These are phyloP conservation scores for Physocephala rufipes DNA, from an alignment of 2,888 invertebrate genomes.

Conservation along the genomic window DNA sequence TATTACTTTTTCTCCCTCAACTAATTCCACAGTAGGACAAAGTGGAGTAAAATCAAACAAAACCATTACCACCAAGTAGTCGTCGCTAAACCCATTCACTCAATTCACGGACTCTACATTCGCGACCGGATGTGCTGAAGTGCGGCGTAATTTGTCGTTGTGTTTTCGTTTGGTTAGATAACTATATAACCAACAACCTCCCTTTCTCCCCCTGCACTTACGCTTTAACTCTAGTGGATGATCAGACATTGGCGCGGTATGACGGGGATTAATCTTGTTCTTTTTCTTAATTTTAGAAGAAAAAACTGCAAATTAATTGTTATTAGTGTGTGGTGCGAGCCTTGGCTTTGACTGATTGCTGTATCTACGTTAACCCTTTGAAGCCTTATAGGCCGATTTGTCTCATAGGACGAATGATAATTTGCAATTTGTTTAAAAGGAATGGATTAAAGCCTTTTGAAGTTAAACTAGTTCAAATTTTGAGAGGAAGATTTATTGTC, in stretches of 20 bases:
- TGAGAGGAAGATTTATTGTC: no score
- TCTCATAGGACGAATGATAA: no score
- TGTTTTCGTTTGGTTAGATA: not conserved
- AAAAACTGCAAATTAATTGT: constrained; percentile 16
- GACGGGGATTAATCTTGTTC: no score
- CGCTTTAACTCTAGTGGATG: no score
- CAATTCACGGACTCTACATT: not conserved
- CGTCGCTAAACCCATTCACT: no score
- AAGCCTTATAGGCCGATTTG: constrained; percentile 9
- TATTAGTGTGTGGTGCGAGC: constrained; percentile 1
- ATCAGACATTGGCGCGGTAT: no score
- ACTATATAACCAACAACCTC: no score
- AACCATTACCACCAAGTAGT: no score
- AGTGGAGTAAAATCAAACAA: not conserved
- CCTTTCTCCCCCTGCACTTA: not conserved
- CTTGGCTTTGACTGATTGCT: constrained; percentile 24
- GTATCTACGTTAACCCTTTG: constrained; percentile 15
- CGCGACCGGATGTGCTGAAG: constrained; percentile 32
- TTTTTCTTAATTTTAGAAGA: no score
- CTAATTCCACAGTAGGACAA: not conserved
- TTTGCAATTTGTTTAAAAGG: no score
- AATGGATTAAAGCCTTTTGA: no score
- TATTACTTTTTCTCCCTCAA: constrained; percentile 35
- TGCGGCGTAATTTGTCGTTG: constrained; percentile 27
- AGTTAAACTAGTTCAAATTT: no score